Evolutionary conservation across 2,888 invertebrate genomes (phyloP).

Genomic region (Leptogaster cylindrica): DNA sequence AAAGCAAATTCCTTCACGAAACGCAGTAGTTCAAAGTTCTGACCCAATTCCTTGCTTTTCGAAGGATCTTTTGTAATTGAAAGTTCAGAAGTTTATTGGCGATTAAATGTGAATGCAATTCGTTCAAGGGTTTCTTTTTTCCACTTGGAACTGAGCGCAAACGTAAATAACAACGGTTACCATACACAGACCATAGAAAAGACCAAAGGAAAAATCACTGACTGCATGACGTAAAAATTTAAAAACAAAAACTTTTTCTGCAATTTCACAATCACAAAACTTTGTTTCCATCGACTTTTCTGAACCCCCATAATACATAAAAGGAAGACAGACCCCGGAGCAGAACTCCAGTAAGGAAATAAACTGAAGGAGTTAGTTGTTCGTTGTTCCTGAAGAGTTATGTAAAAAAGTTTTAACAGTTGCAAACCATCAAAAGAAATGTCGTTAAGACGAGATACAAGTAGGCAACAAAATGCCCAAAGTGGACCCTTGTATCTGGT

Average conservation of each 20-base stretch:
- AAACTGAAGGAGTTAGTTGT: conserved; percentile 5
- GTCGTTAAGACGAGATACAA: conserved; percentile 13
- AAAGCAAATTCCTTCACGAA: too few species aligned
- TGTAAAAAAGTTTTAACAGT: conserved; percentile 26
- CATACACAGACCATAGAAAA: too few species aligned
- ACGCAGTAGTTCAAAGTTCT: too few species aligned
- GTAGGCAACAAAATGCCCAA: conserved; percentile 22
- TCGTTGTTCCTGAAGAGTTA: conserved; percentile 16
- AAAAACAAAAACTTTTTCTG: conserved; percentile 29
- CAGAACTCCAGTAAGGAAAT: conserved; percentile 28
- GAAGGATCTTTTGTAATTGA: conserved; percentile 28
- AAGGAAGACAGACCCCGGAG: conserved; percentile 14
- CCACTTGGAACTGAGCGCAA: neutral
- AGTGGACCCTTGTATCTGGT: conserved; percentile 19
- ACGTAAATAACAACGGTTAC: conserved; percentile 11
- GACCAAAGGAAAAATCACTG: too few species aligned
- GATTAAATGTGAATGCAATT: conserved; percentile 33
- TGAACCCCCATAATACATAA: neutral
- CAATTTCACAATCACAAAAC: conserved; percentile 1
- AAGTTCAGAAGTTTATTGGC: conserved; percentile 31
- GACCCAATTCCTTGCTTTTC: too few species aligned
- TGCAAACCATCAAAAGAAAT: conserved; percentile 23
- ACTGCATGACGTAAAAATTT: too few species aligned
- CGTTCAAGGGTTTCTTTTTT: too few species aligned
- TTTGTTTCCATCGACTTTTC: neutral